Percentiles rank a stretch among this genome's conserved stretches.
These are phyloP conservation scores for Drosophila gaucha DNA, from an alignment of 2,888 invertebrate genomes.

Conservation along the genomic window DNA sequence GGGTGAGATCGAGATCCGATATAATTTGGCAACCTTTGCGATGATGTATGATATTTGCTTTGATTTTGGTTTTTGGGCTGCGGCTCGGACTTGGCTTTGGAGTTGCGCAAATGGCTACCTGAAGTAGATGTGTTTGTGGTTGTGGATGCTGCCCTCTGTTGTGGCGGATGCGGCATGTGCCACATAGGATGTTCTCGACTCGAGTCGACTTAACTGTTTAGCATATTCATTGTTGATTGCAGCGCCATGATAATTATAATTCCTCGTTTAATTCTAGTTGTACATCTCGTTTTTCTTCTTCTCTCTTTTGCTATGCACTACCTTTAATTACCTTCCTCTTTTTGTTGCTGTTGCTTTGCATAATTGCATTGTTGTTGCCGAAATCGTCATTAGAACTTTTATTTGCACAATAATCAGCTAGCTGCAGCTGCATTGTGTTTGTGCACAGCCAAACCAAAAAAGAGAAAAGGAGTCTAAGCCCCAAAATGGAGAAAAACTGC, in stretches of 20 bases:
- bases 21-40: conserved; percentile 67
- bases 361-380: conserved; percentile 73
- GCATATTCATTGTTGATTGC: conserved; percentile 73
- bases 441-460: conserved; percentile 30
- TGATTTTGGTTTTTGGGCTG: conserved; percentile 41
- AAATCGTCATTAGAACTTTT: conserved; percentile 78
- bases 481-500: conserved; percentile 19
- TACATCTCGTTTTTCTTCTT: conserved; percentile 18
- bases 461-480: neutral
- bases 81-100: conserved; percentile 13
- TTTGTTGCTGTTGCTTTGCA: conserved; percentile 46
- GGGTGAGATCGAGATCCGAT: conserved; percentile 38
- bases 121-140: conserved; percentile 3
- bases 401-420: conserved; percentile 74
- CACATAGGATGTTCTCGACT: conserved; percentile 66
- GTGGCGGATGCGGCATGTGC: conserved; percentile 65
- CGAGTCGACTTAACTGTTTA: conserved; percentile 46
- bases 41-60: conserved; percentile 75
- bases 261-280: conserved; percentile 41
- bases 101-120: conserved; percentile 62
- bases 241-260: conserved; percentile 66
- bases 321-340: conserved; percentile 55
- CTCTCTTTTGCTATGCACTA: conserved; percentile 9
- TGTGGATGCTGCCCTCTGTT: conserved; percentile 3
- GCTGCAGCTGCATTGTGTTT: conserved; percentile 59